Evolutionary conservation across 1,140 invertebrate genomes (phyloP), one percentile per base, ranked within the genome.

Genomic region (Meloidogyne chitwoodi): DNA sequence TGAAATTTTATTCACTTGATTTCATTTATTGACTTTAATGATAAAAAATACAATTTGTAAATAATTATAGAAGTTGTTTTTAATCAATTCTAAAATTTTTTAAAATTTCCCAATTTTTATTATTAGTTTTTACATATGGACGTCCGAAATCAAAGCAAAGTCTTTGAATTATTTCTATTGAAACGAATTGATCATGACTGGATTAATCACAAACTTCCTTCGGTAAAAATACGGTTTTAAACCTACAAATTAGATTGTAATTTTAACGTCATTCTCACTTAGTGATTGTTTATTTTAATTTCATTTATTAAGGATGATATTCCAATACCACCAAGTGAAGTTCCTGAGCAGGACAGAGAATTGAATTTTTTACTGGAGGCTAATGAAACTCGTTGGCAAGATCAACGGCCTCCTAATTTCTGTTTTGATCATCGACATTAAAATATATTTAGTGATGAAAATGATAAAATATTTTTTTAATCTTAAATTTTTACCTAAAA

Each of bases 371-470:
- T 76, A 29, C 16, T 76, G 2, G 75, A 76, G 24, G 75, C 75
- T 16, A 66, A 76, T 56, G 75, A 76, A 27, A 65, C 31, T 16
- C 29, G 34, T 29, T 76, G 75, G 75, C 75, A 76, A 69, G 75
- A 76, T 64, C 56, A 71, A 22, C 22, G 68, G 27, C 75, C 75
- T 29, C 31, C 75, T 12, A 76, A 76, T 73, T 76, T 76, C 12
- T 76, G 75, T 64, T 76, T 74, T 29, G 75, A 76, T 29, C 75
- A 76, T 41, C 68, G 75, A 6, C 75, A 76, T 65, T 56, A 16
- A 61, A 61, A 41, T 8, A 67, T n/a, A 67, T 16, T 38, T 22
- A 16, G 19, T 5, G 24, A 16, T 4, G 24, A n/a, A 24, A 24
- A 67, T 38, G 2, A 38, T 31, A 19, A 24, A 38, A 67, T 67